Evolutionary conservation across 1,140 invertebrate species (phyloP).

Genomic region (Drosophila pectinifera): DNA sequence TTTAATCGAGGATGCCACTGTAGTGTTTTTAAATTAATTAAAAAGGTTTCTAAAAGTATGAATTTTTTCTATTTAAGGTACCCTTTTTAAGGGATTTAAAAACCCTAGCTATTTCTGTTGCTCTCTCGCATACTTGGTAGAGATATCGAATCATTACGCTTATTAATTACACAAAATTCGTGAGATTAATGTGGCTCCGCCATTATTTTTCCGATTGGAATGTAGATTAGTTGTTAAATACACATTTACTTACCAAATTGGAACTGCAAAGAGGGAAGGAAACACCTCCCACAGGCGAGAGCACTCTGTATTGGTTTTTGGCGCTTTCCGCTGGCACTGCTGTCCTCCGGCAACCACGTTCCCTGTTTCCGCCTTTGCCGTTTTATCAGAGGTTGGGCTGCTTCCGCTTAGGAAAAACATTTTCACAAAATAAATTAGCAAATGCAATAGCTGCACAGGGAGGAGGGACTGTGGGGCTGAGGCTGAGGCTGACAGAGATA

Average conservation of each 20-base stretch:
- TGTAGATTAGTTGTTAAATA: neutral
- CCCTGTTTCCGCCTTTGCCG: conserved; percentile 27
- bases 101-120: too few relatives aligned
- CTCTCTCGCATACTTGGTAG: too few relatives aligned
- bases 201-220: neutral
- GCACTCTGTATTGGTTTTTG: neutral
- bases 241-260: neutral
- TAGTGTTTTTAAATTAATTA: too few relatives aligned
- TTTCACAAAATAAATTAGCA: conserved; percentile 44
- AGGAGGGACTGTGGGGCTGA: neutral
- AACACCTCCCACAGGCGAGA: neutral
- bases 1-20: too few relatives aligned
- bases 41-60: too few relatives aligned
- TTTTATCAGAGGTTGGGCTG: conserved; percentile 47
- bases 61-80: neutral
- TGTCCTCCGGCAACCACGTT: conserved; percentile 23
- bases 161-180: neutral
- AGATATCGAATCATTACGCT: neutral
- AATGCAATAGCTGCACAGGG: conserved; percentile 5
- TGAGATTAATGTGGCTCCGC: neutral
- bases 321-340: neutral
- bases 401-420: conserved; percentile 52
- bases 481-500: conserved; percentile 5
- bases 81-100: too few relatives aligned
- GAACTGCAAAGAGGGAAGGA: neutral